Percentiles rank a stretch among this genome's conserved stretches.
These are phyloP conservation scores for Teleopsis dalmanni DNA, from an alignment of 1,140 invertebrate genomes.

Conservation along the genomic window DNA sequence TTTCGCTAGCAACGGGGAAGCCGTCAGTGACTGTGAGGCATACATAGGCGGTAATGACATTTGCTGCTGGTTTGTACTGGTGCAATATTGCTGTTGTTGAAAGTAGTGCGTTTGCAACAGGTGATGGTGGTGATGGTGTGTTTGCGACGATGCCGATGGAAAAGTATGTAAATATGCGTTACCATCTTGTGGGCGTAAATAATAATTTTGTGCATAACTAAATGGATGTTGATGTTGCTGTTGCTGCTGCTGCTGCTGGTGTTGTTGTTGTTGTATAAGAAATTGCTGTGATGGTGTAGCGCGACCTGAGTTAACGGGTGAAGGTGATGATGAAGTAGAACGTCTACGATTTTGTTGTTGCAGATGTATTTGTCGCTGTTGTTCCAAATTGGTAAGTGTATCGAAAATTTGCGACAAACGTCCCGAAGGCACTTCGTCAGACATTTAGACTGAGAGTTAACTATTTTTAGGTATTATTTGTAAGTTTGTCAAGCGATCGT, in stretches of 20 bases:
- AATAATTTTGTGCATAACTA: constrained; percentile 28
- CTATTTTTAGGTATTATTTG: too few species aligned
- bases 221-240: constrained; percentile 2
- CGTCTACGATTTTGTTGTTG: constrained; percentile 25
- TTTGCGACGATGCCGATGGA: constrained; percentile 16
- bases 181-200: constrained; percentile 28
- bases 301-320: constrained; percentile 27
- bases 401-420: constrained; percentile 73
- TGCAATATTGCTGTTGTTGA: constrained; percentile 9
- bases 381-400: constrained; percentile 61
- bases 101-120: constrained; percentile 19
- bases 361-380: constrained; percentile 41
- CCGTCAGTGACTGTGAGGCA: constrained; percentile 29
- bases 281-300: constrained; percentile 17
- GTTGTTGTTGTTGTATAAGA: constrained; percentile 9
- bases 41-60: constrained; percentile 26
- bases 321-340: constrained; percentile 35
- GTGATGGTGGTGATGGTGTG: constrained; percentile 14
- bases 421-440: constrained; percentile 53
- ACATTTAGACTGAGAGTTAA: too few species aligned
- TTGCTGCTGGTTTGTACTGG: constrained; percentile 16
- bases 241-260: constrained; percentile 6
- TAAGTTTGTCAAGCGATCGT: too few species aligned
- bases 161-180: constrained; percentile 32
- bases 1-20: constrained; percentile 34